These are phyloP conservation scores for Drosophila ustulata DNA, from an alignment of 2,888 invertebrate genomes.

Conservation along the genomic window DNA sequence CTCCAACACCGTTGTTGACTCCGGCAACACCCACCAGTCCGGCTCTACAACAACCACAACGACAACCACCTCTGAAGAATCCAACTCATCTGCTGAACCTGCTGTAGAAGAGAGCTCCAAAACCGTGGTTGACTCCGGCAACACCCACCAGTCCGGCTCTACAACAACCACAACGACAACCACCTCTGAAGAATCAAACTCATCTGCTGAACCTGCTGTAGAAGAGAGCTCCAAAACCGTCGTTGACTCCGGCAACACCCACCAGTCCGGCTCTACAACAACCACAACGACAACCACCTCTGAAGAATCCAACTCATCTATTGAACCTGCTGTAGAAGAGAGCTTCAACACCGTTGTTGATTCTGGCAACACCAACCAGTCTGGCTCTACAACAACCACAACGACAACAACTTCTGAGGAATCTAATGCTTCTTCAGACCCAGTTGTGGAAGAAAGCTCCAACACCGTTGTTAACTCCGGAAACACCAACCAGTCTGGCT, in stretches of 20 bases:
- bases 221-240: not conserved
- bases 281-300: conserved; percentile 12
- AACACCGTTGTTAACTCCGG: not conserved
- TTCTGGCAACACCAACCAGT: not conserved
- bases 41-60: conserved; percentile 13
- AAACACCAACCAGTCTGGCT: not conserved
- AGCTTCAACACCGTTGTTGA: not conserved
- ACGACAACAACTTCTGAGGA: conserved; percentile 3
- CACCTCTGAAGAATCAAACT: not conserved
- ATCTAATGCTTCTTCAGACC: not conserved
- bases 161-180: not conserved
- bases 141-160: conserved; percentile 1
- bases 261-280: conserved; percentile 1
- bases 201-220: not conserved
- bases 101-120: not conserved
- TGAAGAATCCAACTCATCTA: not conserved
- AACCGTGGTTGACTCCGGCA: not conserved
- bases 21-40: not conserved
- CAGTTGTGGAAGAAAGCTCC: not conserved
- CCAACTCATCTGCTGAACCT: not conserved
- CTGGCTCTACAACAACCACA: conserved; percentile 10
- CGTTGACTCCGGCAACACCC: not conserved
- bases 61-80: not conserved
- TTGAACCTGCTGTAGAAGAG: not conserved
- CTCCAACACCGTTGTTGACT: too few relatives aligned